These are phyloP conservation scores for Cyrtorhinus lividipennis DNA, from an alignment of 1,140 invertebrate species.

Conservation along the genomic window DNA sequence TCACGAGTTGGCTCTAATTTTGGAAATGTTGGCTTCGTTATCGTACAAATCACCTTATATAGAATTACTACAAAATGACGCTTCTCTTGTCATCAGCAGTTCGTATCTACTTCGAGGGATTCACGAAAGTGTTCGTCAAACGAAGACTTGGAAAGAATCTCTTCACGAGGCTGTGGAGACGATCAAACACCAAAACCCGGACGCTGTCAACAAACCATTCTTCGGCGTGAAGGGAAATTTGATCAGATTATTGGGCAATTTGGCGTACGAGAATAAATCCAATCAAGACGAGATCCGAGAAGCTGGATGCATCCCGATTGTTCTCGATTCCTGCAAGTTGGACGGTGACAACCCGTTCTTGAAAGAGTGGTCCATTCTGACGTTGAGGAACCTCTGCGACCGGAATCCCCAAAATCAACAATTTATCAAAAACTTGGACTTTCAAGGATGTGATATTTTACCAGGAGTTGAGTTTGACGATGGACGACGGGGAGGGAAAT, in stretches of 20 bases:
- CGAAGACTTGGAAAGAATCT: not conserved
- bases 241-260: not conserved
- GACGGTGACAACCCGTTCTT: not conserved
- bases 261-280: not conserved
- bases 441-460: not conserved
- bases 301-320: not conserved
- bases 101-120: not conserved
- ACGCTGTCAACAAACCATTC: not conserved
- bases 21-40: not conserved
- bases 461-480: not conserved
- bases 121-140: not conserved
- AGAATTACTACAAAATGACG: not conserved
- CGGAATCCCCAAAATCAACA: not conserved
- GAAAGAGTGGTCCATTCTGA: slow-evolving; percentile 2
- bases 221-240: not conserved
- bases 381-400: not conserved
- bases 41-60: not conserved
- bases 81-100: not conserved
- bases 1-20: not conserved
- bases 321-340: not conserved
- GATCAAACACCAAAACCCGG: not conserved
- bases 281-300: not conserved
- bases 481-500: not conserved
- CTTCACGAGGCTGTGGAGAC: not conserved
- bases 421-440: not conserved